These are phyloP conservation scores for Neoascia interrupta DNA, from an alignment of 2,888 invertebrate genomes.

Conservation along the genomic window DNA sequence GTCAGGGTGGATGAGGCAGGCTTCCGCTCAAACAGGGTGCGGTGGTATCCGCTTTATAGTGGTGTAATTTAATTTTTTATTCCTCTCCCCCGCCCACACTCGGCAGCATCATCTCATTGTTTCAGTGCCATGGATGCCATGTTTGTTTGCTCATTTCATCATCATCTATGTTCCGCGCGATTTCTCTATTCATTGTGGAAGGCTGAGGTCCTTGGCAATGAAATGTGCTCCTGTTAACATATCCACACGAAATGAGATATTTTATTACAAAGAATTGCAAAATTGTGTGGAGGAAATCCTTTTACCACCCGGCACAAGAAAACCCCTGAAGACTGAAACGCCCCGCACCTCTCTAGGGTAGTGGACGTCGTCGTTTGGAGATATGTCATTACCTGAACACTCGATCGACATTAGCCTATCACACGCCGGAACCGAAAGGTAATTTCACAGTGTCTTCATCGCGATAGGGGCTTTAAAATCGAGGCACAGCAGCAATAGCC, in stretches of 20 bases:
- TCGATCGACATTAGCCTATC: slow-evolving; percentile 34
- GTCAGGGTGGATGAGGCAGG: slow-evolving; percentile 6
- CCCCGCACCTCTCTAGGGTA: slow-evolving; percentile 14
- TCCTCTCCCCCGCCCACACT: slow-evolving; percentile 6
- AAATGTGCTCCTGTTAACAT: slow-evolving; percentile 19
- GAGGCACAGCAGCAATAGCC: neutral
- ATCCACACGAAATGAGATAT: slow-evolving; percentile 49
- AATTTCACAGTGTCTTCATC: slow-evolving; percentile 46
- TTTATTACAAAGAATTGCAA: slow-evolving; percentile 51
- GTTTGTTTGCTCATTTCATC: slow-evolving; percentile 37
- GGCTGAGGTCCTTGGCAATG: neutral
- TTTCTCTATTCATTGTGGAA: slow-evolving; percentile 43
- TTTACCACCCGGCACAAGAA: slow-evolving; percentile 9
- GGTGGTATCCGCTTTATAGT: slow-evolving; percentile 61
- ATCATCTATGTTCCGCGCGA: slow-evolving; percentile 28
- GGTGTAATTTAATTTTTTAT: slow-evolving; percentile 63
- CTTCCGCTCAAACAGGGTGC: slow-evolving; percentile 15
- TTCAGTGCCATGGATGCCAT: slow-evolving; percentile 35
- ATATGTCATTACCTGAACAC: neutral
- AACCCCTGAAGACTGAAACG: neutral
- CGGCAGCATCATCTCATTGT: slow-evolving; percentile 28
- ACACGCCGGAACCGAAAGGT: slow-evolving; percentile 42
- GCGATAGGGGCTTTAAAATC: too few species aligned
- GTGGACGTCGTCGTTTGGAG: slow-evolving; percentile 37
- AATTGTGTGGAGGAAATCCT: slow-evolving; percentile 46